These are phyloP conservation scores for Hormaphis cornu DNA, from an alignment of 1,140 invertebrate genomes.

Conservation along the genomic window DNA sequence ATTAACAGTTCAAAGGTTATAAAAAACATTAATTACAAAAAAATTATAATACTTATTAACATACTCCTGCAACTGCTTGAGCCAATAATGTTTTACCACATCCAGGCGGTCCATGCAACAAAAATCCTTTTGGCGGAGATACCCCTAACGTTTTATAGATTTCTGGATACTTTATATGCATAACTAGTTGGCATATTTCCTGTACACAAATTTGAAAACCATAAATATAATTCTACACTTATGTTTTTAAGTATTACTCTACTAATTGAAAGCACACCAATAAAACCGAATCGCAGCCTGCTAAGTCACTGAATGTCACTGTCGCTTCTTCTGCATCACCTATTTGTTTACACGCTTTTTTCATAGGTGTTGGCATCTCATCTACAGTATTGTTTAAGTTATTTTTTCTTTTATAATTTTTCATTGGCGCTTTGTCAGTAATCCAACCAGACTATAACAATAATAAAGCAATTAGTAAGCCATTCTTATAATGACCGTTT, in stretches of 20 bases:
- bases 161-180: constrained; percentile 37
- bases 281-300: constrained; percentile 28
- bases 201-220: neutral
- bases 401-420: neutral
- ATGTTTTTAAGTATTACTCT: neutral
- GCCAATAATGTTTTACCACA: constrained; percentile 88
- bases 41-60: constrained; percentile 35
- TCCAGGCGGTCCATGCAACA: constrained; percentile 85
- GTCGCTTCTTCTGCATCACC: neutral
- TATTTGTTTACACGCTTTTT: constrained; percentile 10
- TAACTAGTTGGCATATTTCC: constrained; percentile 35
- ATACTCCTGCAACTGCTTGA: constrained; percentile 83
- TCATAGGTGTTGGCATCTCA: neutral
- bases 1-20: neutral
- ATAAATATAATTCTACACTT: neutral
- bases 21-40: neutral
- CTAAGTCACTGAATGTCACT: constrained; percentile 23
- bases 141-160: constrained; percentile 64
- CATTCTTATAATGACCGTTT: too few relatives aligned
- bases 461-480: neutral
- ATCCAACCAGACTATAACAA: constrained; percentile 4
- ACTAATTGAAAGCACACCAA: constrained; percentile 5
- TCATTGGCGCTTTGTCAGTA: neutral
- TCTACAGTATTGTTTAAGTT: neutral
- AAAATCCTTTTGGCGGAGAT: constrained; percentile 69